Evolutionary conservation across 2,888 invertebrate species (phyloP).

Genomic region (Nomada fucata): DNA sequence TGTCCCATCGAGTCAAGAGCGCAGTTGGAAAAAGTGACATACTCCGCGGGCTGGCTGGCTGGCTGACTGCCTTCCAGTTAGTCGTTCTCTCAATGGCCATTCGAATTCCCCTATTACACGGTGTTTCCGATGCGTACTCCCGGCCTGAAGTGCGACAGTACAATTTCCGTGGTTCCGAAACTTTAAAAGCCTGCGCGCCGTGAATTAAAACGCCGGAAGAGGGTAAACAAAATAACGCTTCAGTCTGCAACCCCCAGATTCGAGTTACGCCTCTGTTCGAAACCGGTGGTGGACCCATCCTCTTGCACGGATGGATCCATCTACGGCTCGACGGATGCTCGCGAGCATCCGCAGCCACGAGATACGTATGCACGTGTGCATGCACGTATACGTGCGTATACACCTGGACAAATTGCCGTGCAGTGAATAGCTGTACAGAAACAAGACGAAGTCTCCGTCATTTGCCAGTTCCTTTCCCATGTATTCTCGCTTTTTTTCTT

Average conservation of each 20-base stretch:
- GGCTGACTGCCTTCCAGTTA: slow-evolving; percentile 9
- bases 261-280: slow-evolving; percentile 27
- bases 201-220: slow-evolving; percentile 74
- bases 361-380: no score
- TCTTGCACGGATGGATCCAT: slow-evolving; percentile 20
- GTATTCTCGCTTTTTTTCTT: background rate
- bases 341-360: slow-evolving; percentile 5
- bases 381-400: background rate
- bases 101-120: slow-evolving; percentile 50
- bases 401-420: slow-evolving; percentile 17
- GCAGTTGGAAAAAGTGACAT: slow-evolving; percentile 35
- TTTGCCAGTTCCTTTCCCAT: slow-evolving; percentile 43
- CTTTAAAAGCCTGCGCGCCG: slow-evolving; percentile 65
- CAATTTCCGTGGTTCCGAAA: slow-evolving; percentile 67
- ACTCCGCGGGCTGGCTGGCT: slow-evolving; percentile 10
- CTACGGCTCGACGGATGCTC: slow-evolving; percentile 17
- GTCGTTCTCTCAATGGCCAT: slow-evolving; percentile 45
- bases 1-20: slow-evolving; percentile 14
- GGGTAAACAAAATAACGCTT: slow-evolving; percentile 74
- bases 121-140: slow-evolving; percentile 10
- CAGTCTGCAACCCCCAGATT: slow-evolving; percentile 31
- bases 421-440: slow-evolving; percentile 4
- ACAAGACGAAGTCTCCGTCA: slow-evolving; percentile 46
- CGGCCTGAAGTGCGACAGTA: slow-evolving; percentile 60
- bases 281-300: slow-evolving; percentile 6